phyloP scores from a whole-genome alignment of 2,888 invertebrate genomes.

The Drosophila peninsularis region DNA sequence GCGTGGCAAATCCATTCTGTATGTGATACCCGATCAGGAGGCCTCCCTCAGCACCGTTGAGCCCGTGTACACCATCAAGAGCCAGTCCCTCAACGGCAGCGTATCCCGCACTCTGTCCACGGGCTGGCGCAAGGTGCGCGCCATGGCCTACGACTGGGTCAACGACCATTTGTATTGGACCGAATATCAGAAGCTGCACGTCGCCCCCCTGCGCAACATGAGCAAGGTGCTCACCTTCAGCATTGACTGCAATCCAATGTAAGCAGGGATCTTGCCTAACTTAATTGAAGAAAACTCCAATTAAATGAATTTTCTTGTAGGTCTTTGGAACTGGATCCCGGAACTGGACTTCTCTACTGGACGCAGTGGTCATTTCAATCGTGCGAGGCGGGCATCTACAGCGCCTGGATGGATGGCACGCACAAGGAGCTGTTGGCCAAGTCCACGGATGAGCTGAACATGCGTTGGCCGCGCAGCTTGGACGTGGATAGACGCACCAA shows the following conservation, averaged over 20 bases:
- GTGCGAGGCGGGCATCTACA: conserved; percentile 87
- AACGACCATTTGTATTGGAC: conserved; percentile 94
- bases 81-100: conserved; percentile 88
- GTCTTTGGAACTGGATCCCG: conserved; percentile 89
- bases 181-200: conserved; percentile 88
- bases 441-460: conserved; percentile 87
- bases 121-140: conserved; percentile 87
- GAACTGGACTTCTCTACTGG: conserved; percentile 91
- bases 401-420: conserved; percentile 91
- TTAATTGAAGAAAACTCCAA: neutral
- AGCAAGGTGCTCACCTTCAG: conserved; percentile 86
- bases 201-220: conserved; percentile 88
- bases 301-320: conserved; percentile 80
- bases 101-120: conserved; percentile 85
- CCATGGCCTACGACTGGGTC: conserved; percentile 94
- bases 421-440: conserved; percentile 86
- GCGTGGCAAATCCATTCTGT: conserved; percentile 87
- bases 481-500: conserved; percentile 87
- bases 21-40: conserved; percentile 84
- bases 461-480: conserved; percentile 90
- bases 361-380: conserved; percentile 87
- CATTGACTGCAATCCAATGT: conserved; percentile 86
- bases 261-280: conserved; percentile 75
- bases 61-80: conserved; percentile 87
- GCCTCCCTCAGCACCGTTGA: conserved; percentile 33